Evolutionary conservation across 2,113 vertebrate species (phyloP).

Genomic region (Rissa tridactyla): DNA sequence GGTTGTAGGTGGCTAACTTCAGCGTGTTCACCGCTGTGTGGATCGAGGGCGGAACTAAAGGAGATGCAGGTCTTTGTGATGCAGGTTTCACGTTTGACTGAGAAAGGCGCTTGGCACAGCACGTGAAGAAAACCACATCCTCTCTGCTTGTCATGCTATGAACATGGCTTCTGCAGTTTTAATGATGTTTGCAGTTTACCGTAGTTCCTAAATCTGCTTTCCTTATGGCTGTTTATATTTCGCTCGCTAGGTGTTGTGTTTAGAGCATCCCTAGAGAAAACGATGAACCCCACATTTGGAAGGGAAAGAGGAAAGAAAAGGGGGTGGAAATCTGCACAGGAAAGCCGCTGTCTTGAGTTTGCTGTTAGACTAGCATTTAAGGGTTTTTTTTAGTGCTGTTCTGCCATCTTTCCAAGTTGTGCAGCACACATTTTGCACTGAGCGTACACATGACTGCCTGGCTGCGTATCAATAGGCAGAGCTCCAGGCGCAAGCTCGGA

Average conservation of each 20-base stretch:
- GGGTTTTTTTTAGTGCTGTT: background rate
- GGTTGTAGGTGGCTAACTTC: background rate
- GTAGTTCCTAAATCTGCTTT: background rate
- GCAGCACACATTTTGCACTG: background rate
- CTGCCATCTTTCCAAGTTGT: background rate
- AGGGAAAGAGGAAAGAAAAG: background rate
- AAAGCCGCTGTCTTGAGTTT: background rate
- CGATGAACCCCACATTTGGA: background rate
- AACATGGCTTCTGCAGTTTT: background rate
- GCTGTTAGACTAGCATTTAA: background rate
- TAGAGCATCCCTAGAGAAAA: background rate
- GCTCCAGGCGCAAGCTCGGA: background rate
- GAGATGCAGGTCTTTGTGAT: background rate
- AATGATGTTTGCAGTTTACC: background rate
- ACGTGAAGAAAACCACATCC: background rate
- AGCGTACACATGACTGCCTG: background rate
- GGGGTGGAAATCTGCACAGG: background rate
- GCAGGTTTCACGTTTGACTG: background rate
- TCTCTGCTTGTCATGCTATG: rapidly evolving
- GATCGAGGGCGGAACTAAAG: rapidly evolving
- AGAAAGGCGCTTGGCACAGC: background rate
- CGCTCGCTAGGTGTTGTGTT: background rate
- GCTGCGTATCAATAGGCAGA: rapidly evolving
- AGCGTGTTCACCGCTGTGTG: rapidly evolving
- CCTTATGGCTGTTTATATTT: background rate